Conservation (phyloP, 2,888 invertebrate genomes). For the Subacronicta megacephala region DNA sequence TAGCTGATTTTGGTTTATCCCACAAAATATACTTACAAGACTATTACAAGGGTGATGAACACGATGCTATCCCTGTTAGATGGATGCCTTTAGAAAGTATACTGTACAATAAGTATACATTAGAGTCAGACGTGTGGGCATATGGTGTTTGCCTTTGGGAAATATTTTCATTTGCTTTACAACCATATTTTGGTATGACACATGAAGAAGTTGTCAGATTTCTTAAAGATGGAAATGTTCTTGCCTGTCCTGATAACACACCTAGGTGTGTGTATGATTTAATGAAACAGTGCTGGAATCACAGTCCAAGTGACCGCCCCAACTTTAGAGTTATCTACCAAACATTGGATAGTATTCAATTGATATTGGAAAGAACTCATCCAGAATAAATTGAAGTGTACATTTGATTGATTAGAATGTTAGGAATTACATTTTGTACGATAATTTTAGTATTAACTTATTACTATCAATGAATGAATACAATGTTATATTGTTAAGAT, state of each 20-base stretch:
- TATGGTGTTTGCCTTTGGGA: conserved; percentile 99
- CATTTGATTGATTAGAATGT: conserved; percentile 49
- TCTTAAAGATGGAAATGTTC: conserved; percentile 97
- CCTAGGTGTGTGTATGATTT: conserved; percentile 96
- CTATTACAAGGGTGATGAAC: conserved; percentile 98
- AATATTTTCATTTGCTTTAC: conserved; percentile 98
- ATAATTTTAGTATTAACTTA: conserved; percentile 50
- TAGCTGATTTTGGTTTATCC: conserved; percentile 98
- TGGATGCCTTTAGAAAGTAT: conserved; percentile 99
- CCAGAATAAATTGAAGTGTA: conserved; percentile 70
- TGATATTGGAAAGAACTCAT: conserved; percentile 85
- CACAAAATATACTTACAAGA: conserved; percentile 98
- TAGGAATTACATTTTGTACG: conserved; percentile 53
- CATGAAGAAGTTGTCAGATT: conserved; percentile 99
- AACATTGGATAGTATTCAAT: conserved; percentile 92
- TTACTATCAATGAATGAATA: conserved; percentile 8
- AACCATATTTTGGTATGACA: conserved; percentile 99
- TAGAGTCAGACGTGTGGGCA: conserved; percentile 99
- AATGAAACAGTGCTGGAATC: conserved; percentile 98
- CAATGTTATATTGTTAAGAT: conserved; percentile 29
- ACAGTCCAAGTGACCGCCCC: conserved; percentile 95
- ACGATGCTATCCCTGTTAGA: conserved; percentile 98
- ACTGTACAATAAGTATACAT: conserved; percentile 98
- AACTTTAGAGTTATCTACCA: conserved; percentile 95
- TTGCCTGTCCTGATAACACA: conserved; percentile 97